phyloP scores from a whole-genome alignment of 1,140 invertebrate genomes.

The Drosophila pseudoobscura region DNA sequence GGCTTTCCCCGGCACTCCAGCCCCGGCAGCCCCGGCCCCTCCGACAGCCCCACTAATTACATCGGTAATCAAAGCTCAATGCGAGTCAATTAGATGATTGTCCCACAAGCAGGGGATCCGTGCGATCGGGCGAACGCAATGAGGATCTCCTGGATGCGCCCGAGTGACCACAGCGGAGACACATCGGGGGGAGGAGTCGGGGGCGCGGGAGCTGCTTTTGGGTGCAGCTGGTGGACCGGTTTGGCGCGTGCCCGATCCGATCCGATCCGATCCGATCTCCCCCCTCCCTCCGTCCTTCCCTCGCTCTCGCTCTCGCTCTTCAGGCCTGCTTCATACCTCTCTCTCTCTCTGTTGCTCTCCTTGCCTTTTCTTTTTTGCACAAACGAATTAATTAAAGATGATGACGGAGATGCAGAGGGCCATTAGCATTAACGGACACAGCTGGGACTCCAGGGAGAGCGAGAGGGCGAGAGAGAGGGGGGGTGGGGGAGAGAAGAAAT shows the following conservation, averaged over 20 bases:
- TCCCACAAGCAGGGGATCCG: slow-evolving; percentile 20
- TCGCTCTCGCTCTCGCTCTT: slow-evolving; percentile 4
- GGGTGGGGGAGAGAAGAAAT: background rate
- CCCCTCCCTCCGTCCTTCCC: slow-evolving; percentile 4
- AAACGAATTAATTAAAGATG: slow-evolving; percentile 76
- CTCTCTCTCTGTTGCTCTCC: slow-evolving; percentile 16
- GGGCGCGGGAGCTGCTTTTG: slow-evolving; percentile 40
- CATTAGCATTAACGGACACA: slow-evolving; percentile 43
- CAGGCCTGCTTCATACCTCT: background rate
- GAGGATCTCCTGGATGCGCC: slow-evolving; percentile 43
- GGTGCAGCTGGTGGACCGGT: slow-evolving; percentile 77
- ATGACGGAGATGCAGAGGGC: slow-evolving; percentile 34
- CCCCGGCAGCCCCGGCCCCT: no score
- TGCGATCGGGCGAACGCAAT: slow-evolving; percentile 17
- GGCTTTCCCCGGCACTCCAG: background rate
- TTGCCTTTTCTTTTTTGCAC: slow-evolving; percentile 39
- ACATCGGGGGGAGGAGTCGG: background rate
- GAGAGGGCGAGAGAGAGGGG: background rate
- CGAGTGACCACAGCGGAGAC: background rate
- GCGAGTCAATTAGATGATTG: slow-evolving; percentile 48
- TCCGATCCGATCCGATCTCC: background rate
- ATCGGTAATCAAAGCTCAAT: slow-evolving; percentile 34
- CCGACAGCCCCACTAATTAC: slow-evolving; percentile 23
- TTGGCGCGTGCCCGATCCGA: slow-evolving; percentile 58
- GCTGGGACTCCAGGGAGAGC: background rate